These are phyloP conservation scores for Aldabrachelys gigantea DNA, from an alignment of 2,113 vertebrate genomes.

Conservation along the genomic window DNA sequence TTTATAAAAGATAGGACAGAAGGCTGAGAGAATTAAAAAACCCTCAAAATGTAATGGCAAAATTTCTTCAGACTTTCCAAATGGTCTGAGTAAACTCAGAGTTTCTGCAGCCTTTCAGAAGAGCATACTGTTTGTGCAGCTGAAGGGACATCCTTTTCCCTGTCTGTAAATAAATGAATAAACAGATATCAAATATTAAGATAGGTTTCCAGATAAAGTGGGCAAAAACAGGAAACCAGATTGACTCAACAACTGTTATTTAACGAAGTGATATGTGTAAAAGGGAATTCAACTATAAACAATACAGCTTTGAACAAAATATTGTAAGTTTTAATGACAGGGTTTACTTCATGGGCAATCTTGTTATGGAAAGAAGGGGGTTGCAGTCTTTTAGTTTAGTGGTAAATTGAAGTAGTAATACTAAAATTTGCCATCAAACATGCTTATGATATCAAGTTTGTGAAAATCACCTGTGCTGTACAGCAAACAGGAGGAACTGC, in stretches of 20 bases:
- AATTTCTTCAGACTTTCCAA: not conserved
- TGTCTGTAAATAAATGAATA: not conserved
- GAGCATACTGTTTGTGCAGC: not conserved
- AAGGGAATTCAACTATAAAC: not conserved
- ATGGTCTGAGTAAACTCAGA: not conserved
- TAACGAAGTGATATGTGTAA: not conserved
- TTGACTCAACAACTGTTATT: not conserved
- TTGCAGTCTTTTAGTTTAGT: not conserved
- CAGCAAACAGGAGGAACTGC: not conserved
- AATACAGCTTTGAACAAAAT: not conserved
- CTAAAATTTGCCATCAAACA: not conserved
- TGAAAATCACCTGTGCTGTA: not conserved
- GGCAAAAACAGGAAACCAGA: not conserved
- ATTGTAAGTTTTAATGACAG: not conserved
- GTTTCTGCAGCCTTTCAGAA: not conserved
- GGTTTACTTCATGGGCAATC: not conserved
- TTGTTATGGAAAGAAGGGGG: not conserved
- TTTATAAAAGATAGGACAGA: not conserved
- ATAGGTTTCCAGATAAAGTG: not conserved
- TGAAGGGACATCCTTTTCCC: not conserved
- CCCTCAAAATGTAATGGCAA: not conserved
- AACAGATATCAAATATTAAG: not conserved
- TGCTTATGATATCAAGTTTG: not conserved
- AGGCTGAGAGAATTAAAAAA: not conserved
- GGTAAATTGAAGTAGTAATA: not conserved